Evolutionary conservation across 2,797 vertebrate species (phyloP), one percentile per base, ranked within the genome.

Genomic region (Gila robusta): DNA sequence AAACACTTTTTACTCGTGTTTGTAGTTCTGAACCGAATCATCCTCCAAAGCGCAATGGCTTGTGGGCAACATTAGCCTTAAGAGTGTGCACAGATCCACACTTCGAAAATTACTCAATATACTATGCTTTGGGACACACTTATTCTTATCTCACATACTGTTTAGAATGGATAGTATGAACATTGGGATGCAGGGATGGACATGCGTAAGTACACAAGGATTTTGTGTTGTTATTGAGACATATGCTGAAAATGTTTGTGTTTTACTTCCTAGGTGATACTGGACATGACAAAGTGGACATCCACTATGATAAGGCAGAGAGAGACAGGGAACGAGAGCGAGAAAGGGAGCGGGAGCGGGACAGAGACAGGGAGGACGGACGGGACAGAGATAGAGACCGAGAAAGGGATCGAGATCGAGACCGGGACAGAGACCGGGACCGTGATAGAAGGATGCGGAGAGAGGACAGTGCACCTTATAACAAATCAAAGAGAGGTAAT

Each of bases 401-500:
- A 87, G 97, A 90, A 0, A 16, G 90, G 26, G 89, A 98, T n/a
- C 91, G 96, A 87, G 94, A 32, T 93, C 95, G 32, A 94, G 95
- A 90, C 92, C 92, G 88, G 93, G 97, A 90, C 12, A 17, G 89
- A 23, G 84, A 91, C 72, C 91, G 94, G 88, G 97, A 90, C 5
- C 85, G 81, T 0, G 89, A 97, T 62, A 93, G 96, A 12, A 95
- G 97, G 9, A 95, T 94, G 87, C 94, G 97, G 85, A 94, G 96
- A 85, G 97, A 98, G 2, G 97, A 98, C 64, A 81, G 87, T 0
- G 95, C 93, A 3, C 96, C 96, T 0, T 97, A 98, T 89, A 91
- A 80, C 83, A 97, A 97, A 88, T 93, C 71, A 92, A 97, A 97
- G 93, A 95, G 96, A 94, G 95, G 97, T 97, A 90, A 90, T 12